Evolutionary conservation across 2,888 invertebrate genomes (phyloP).

Genomic region (Cephus sareptanus): DNA sequence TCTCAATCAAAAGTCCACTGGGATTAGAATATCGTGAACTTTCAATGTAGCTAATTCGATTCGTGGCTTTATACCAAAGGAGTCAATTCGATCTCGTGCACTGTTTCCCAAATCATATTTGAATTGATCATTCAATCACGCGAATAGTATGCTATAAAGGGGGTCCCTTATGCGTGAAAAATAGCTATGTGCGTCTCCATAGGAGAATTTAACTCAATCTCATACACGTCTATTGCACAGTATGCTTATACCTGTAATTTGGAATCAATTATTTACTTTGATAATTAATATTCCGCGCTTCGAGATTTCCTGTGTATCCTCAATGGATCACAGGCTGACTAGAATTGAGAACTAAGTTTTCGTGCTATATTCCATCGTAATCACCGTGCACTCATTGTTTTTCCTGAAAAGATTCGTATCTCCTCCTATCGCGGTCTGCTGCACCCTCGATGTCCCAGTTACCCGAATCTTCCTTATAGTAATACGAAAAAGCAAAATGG

Average conservation of each 20-base stretch:
- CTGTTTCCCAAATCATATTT: background rate
- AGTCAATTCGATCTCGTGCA: background rate
- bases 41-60: background rate
- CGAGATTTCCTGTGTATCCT: background rate
- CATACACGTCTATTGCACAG: background rate
- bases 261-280: background rate
- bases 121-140: background rate
- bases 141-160: background rate
- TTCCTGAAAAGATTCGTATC: background rate
- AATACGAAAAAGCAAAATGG: background rate
- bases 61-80: background rate
- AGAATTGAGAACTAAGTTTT: background rate
- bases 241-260: background rate
- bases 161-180: background rate
- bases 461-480: background rate
- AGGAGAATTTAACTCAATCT: background rate
- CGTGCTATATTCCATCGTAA: background rate
- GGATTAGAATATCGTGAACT: background rate
- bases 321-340: background rate
- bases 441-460: background rate
- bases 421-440: background rate
- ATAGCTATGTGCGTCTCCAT: background rate
- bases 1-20: too few relatives aligned
- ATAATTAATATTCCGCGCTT: background rate
- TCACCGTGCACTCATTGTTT: too few relatives aligned